phyloP scores from a whole-genome alignment of 2,888 invertebrate genomes.

The Hirtodrosophila confusa region DNA sequence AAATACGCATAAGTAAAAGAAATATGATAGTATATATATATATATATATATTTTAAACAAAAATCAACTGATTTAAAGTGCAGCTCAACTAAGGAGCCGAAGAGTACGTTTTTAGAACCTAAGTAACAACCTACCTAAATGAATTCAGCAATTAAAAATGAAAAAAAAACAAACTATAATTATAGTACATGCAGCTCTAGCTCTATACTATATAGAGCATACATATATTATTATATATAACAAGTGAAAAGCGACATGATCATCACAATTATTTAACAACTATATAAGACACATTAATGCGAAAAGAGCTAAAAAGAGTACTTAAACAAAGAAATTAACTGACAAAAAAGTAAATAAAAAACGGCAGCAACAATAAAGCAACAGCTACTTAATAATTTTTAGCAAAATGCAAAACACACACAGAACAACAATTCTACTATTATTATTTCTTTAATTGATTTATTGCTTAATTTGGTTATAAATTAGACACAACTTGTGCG shows the following conservation, averaged over 20 bases:
- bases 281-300: conserved; percentile 37
- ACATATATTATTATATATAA: conserved; percentile 14
- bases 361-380: conserved; percentile 66
- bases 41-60: conserved; percentile 64
- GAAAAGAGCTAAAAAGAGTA: conserved; percentile 47
- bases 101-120: conserved; percentile 68
- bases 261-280: conserved; percentile 57
- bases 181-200: conserved; percentile 41
- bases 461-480: neutral
- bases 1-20: conserved; percentile 42
- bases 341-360: conserved; percentile 24
- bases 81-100: conserved; percentile 55
- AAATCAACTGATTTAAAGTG: conserved; percentile 69
- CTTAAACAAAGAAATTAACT: conserved; percentile 40
- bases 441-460: conserved; percentile 16
- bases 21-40: conserved; percentile 49
- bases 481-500: neutral
- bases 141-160: conserved; percentile 31
- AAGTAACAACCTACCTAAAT: conserved; percentile 79
- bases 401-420: conserved; percentile 67
- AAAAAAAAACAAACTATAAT: conserved; percentile 25
- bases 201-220: conserved; percentile 26
- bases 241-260: conserved; percentile 44
- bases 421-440: conserved; percentile 14
- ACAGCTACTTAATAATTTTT: conserved; percentile 79